phyloP scores from a whole-genome alignment of 2,797 vertebrate species.

The Poecilia velifera region DNA sequence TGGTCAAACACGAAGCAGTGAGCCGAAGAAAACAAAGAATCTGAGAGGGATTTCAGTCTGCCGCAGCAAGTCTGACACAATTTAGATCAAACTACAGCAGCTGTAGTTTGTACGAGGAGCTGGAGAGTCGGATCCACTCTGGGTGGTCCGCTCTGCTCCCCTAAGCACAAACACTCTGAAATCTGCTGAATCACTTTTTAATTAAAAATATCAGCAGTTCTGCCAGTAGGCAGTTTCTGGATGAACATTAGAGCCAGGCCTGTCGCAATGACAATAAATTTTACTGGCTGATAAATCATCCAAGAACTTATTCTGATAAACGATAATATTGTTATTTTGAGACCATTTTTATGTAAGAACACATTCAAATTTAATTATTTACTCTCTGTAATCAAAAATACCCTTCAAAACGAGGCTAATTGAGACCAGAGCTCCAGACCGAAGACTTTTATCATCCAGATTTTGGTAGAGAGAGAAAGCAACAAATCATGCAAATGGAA shows the following conservation, averaged over 20 bases:
- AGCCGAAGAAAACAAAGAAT: conserved; percentile 36
- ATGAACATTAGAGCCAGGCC: not conserved
- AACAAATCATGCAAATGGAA: too few species aligned
- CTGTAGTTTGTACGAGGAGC: not conserved
- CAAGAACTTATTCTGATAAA: too few species aligned
- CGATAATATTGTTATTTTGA: too few species aligned
- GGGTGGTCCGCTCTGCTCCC: not conserved
- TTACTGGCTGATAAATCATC: too few species aligned
- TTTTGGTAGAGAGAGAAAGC: too few species aligned
- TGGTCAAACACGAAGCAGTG: conserved; percentile 26
- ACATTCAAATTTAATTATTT: too few species aligned
- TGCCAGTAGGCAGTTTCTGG: not conserved
- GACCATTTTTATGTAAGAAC: too few species aligned
- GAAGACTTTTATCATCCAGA: too few species aligned
- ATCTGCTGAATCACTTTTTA: not conserved
- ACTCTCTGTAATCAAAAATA: too few species aligned
- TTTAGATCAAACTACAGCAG: not conserved
- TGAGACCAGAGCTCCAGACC: too few species aligned
- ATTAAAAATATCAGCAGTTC: not conserved
- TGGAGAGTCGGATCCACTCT: not conserved
- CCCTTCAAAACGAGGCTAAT: too few species aligned
- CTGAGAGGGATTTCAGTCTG: conserved; percentile 27
- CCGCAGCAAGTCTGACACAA: conserved; percentile 49
- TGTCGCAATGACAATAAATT: too few species aligned
- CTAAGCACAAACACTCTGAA: not conserved